These are phyloP conservation scores for Branchinecta lynchi DNA, from an alignment of 1,140 invertebrate genomes.

Conservation along the genomic window DNA sequence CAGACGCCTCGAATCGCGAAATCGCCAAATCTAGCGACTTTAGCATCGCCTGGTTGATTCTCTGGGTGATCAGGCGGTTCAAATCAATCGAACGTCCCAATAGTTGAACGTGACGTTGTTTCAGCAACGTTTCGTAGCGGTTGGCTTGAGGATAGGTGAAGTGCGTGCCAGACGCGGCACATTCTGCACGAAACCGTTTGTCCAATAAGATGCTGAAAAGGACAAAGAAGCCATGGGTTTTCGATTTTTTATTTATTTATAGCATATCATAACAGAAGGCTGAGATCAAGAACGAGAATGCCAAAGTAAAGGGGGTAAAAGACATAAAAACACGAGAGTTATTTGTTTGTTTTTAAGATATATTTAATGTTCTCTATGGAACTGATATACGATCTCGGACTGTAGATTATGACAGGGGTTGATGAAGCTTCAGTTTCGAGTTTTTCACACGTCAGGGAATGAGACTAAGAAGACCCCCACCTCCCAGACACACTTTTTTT, in stretches of 20 bases:
- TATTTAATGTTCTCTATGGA: too few relatives aligned
- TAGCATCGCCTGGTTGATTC: constrained; percentile 90
- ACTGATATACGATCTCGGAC: too few relatives aligned
- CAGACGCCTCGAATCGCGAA: constrained; percentile 86
- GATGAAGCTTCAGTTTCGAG: too few relatives aligned
- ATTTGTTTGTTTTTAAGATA: too few relatives aligned
- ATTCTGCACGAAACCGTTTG: constrained; percentile 90
- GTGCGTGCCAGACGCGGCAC: constrained; percentile 61
- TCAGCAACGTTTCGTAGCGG: constrained; percentile 85
- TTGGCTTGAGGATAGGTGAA: constrained; percentile 71
- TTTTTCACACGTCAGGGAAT: too few relatives aligned
- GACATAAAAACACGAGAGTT: too few relatives aligned
- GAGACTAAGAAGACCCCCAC: too few relatives aligned
- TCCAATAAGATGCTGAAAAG: constrained; percentile 75
- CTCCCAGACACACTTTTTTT: too few relatives aligned
- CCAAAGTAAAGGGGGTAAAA: neutral
- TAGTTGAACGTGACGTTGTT: constrained; percentile 90
- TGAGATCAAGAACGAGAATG: too few relatives aligned
- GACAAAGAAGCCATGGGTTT: constrained; percentile 11
- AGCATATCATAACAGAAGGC: too few relatives aligned
- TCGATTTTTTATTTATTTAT: too few relatives aligned
- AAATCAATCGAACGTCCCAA: constrained; percentile 92
- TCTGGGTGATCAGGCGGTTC: constrained; percentile 86
- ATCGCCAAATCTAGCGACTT: constrained; percentile 90
- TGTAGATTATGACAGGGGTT: too few relatives aligned